Base-by-base conservation (phyloP, 2,113 vertebrate species). In the Numida meleagris region DNA sequence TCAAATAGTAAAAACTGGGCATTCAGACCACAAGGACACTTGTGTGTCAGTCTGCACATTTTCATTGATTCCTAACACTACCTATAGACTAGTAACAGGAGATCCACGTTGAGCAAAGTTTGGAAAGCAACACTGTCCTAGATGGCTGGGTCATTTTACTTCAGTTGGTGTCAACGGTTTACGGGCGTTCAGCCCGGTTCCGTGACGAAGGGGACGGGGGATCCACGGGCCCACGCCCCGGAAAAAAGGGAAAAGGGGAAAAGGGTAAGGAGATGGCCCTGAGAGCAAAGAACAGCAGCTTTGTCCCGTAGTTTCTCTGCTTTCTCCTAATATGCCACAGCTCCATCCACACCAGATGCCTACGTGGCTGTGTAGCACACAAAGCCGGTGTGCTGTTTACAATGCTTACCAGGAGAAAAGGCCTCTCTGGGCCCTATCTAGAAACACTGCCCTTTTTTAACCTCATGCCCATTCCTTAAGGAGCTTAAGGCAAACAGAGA, bases 281-380 rank as follows among this genome's bases (percentile, higher is more conserved):
- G n/a, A n/a, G n/a, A n/a, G n/a, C n/a, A n/a, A n/a, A n/a, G n/a
- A n/a, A n/a, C n/a, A n/a, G n/a, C n/a, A n/a, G 15, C 29, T 80
- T 74, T 14, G 17, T 31, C 66, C 40, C 3, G 1, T 2, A 31
- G 6, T 33, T 87, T 67, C 53, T 65, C 57, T 70, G 33, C 45
- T 62, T 93, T 50, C 53, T 15, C 34, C 46, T 55, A 42, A 66
- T 4, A 81, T 11, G 19, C 16, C 53, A 55, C 21, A 71, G 45
- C 66, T 24, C n/a, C 20, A 82, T 19, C 34, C 14, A 29, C 6
- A 55, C 3, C 20, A 45, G 31, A 21, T 12, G 4, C 10, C 70
- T 27, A 16, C 0, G 0, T 4, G 19, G 38, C 29, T 36, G 8
- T 3, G 18, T 1, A 36, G 59, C 27, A 50, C 3, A 77, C 8